These are phyloP conservation scores for Platorchestia sp. DNA, from an alignment of 1,140 invertebrate genomes.

Conservation along the genomic window DNA sequence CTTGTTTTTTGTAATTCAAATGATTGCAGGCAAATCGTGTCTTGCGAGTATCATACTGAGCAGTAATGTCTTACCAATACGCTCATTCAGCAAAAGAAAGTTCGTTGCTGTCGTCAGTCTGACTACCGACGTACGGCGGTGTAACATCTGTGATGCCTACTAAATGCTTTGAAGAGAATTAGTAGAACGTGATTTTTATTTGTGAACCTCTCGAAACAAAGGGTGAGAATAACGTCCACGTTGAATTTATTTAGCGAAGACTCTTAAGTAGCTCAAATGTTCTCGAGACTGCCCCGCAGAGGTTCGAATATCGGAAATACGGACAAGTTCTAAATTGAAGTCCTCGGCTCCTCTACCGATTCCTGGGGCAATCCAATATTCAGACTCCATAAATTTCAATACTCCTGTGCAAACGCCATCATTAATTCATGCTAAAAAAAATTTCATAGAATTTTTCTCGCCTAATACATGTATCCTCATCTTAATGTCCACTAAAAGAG, in stretches of 20 bases:
- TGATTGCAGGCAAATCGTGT: too few species aligned
- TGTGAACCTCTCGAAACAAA: not conserved
- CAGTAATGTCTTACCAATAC: too few species aligned
- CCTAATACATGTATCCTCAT: too few species aligned
- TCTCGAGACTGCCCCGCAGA: not conserved
- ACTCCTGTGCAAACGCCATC: not conserved
- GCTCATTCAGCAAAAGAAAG: too few species aligned
- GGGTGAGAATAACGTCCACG: not conserved
- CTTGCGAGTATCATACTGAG: too few species aligned
- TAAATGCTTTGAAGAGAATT: not conserved
- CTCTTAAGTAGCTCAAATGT: not conserved
- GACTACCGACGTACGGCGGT: too few species aligned
- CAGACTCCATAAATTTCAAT: not conserved
- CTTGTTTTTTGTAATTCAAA: too few species aligned
- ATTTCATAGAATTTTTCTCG: not conserved
- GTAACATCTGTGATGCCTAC: too few species aligned
- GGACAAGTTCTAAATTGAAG: not conserved
- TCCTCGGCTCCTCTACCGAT: not conserved
- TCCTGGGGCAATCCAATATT: not conserved
- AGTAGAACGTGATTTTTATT: not conserved
- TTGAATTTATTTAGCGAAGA: not conserved
- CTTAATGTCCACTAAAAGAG: too few species aligned
- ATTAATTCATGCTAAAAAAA: not conserved
- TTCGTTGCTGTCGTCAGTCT: too few species aligned
- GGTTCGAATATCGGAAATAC: not conserved